Conservation (phyloP, 2,797 vertebrate species). For the Pachyuromys duprasi region DNA sequence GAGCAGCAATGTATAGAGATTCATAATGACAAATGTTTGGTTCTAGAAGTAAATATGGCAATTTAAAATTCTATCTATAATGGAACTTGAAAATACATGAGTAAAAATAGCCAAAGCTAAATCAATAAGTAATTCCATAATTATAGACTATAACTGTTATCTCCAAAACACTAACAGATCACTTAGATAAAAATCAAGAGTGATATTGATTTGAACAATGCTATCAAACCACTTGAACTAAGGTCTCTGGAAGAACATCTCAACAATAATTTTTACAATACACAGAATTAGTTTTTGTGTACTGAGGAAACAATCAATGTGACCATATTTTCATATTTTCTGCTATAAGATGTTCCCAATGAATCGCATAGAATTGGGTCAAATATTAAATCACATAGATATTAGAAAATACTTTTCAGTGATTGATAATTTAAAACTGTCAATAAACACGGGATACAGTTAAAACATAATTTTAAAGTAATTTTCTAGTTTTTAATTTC, state of each 20-base stretch:
- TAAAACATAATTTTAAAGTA: background rate
- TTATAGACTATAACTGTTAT: background rate
- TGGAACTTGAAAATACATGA: background rate
- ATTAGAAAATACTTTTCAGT: background rate
- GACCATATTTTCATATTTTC: background rate
- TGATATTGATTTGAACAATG: background rate
- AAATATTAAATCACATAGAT: background rate
- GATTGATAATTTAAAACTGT: background rate
- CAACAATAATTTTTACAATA: background rate
- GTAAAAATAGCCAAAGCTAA: background rate
- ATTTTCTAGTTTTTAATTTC: background rate
- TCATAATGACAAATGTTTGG: background rate
- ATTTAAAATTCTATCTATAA: constrained; percentile 5
- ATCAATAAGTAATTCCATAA: background rate
- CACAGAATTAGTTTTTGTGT: background rate
- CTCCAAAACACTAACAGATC: background rate
- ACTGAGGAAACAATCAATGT: background rate
- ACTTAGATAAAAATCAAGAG: background rate
- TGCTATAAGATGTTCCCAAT: background rate
- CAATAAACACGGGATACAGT: background rate
- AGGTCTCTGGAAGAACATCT: background rate
- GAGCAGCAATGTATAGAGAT: background rate
- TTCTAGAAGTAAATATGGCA: background rate
- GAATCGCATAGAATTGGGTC: background rate
- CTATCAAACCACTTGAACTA: background rate